Percentiles rank a stretch among this genome's conserved stretches.
Evolutionary conservation across 2,113 vertebrate genomes (phyloP).

Genomic region (Myiagra hebetior): DNA sequence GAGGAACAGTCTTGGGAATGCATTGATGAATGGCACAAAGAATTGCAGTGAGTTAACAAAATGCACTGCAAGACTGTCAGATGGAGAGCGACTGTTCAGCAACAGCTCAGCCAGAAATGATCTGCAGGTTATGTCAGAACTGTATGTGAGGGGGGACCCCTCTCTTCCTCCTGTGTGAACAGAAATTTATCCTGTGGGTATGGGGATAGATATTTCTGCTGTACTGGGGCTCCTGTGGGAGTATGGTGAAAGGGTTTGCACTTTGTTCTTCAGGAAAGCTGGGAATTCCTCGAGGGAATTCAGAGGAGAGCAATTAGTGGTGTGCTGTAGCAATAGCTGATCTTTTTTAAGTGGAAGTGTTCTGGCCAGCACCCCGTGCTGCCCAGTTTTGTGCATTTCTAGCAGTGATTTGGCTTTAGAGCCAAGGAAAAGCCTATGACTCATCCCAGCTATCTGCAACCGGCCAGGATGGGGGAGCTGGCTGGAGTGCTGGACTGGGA

Average conservation of each 20-base stretch:
- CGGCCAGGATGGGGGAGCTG: not conserved
- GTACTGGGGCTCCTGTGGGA: not conserved
- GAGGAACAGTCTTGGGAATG: not conserved
- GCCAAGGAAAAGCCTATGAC: not conserved
- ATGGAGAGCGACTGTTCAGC: not conserved
- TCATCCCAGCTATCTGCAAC: not conserved
- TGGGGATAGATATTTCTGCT: not conserved
- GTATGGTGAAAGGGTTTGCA: not conserved
- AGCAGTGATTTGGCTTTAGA: not conserved
- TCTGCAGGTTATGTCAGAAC: not conserved
- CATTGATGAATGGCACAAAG: not conserved
- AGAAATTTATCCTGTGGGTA: not conserved
- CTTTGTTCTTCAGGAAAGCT: not conserved
- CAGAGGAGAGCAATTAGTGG: not conserved
- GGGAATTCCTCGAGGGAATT: not conserved
- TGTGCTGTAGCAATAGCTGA: not conserved
- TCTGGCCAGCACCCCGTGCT: not conserved
- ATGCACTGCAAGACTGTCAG: not conserved
- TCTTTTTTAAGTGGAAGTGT: not conserved
- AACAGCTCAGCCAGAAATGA: not conserved
- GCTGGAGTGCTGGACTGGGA: not conserved
- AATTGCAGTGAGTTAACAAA: not conserved
- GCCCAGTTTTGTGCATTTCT: not conserved
- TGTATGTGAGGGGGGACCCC: accelerated
- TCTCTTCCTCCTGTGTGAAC: not conserved